Percentiles rank a stretch among this genome's conserved stretches.
Conservation (phyloP, 2,888 invertebrate genomes). For the Volucella inanis region DNA sequence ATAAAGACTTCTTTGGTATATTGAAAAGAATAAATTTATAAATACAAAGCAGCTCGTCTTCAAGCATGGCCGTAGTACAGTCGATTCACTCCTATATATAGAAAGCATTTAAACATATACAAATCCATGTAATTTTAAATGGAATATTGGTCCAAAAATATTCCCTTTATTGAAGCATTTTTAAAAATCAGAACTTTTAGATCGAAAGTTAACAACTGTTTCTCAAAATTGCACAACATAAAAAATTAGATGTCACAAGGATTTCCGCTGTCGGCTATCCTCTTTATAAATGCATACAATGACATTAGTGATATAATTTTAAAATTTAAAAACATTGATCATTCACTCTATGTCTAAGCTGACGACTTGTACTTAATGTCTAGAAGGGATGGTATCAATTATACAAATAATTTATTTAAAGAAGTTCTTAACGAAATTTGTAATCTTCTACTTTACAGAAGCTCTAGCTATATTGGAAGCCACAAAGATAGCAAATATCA, state of each 20-base stretch:
- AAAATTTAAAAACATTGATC: too few relatives aligned
- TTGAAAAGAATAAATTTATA: slow-evolving; percentile 9
- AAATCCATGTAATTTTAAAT: background rate
- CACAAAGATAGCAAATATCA: too few relatives aligned
- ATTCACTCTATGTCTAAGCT: background rate
- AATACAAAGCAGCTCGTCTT: slow-evolving; percentile 10
- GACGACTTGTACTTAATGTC: background rate
- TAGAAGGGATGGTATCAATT: background rate
- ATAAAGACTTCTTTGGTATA: slow-evolving; percentile 21
- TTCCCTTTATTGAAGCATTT: background rate
- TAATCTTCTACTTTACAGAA: too few relatives aligned
- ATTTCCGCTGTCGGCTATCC: slow-evolving; percentile 3
- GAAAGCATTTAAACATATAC: too few relatives aligned
- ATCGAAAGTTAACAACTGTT: slow-evolving; percentile 3
- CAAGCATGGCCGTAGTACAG: too few relatives aligned
- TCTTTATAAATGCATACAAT: slow-evolving; percentile 7
- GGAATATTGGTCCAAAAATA: too few relatives aligned
- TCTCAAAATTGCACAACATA: background rate
- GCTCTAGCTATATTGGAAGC: too few relatives aligned
- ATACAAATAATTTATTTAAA: too few relatives aligned
- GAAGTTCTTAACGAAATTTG: too few relatives aligned
- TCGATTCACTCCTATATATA: too few relatives aligned
- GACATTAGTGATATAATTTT: too few relatives aligned
- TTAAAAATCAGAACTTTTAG: background rate
- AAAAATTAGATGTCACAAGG: slow-evolving; percentile 10